Base-by-base conservation (phyloP, 1,140 invertebrate genomes). In the Bilobella aurantiaca region DNA sequence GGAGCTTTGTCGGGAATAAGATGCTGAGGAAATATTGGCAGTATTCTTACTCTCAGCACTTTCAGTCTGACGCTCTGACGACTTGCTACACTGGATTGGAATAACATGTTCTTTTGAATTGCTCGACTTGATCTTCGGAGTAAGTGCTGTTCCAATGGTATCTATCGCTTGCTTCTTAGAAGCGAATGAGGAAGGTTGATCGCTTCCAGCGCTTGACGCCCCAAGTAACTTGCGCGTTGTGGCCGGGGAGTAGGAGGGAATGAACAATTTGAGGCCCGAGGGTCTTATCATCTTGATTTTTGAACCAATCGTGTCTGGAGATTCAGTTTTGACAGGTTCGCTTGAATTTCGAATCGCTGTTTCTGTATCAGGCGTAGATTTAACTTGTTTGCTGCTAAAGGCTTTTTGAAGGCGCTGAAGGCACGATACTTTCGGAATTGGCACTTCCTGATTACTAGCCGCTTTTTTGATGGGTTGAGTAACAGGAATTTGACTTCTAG, bases 101-200 rank as follows among this genome's bases (percentile, higher is more conserved):
- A 85, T 85, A 64, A 85, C 83, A 37, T 83, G 78, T 75, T 86
- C 84, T 67, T 82, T 80, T 28, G 64, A 61, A 34, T 73, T 69
- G 31, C 75, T 69, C 1, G 66, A 63, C 0, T 46, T 59, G 28
- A 73, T 70, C 63, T 68, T 67, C 1, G 56, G 67, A 46, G 70
- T 73, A 1, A 73, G 66, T 2, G n/a, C n/a, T n/a, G 71, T 70
- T 16, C 62, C 65, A 42, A 73, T 73, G 34, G 70, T 73, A 49
- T 73, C 69, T 25, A 62, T 69, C 14, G 71, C 67, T 37, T 73
- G 14, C 42, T 73, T 62, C 56, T 71, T 71, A 8, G 49, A 18
- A 18, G 49, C 25, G 3, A 53, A 5, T 14, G 49, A 23, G 12
- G 49, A 23, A 16, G 49, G 49, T n/a, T 53, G 49, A 53, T 18